Base-by-base conservation (phyloP, 2,797 vertebrate species). In the Tragopan temminckii region DNA sequence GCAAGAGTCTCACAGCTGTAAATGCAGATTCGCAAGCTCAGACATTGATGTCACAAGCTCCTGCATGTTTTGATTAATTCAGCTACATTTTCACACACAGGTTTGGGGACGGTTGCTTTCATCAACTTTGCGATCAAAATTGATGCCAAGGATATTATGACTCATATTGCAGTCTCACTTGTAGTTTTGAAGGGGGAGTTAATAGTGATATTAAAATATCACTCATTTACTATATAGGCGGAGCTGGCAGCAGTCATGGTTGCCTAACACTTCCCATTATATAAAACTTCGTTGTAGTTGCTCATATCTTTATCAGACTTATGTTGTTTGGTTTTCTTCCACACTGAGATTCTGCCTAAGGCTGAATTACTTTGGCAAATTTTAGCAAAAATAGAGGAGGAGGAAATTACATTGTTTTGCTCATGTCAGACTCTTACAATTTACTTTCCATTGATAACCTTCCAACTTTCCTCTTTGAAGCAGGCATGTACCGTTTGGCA, bases 381-480 rank as follows among this genome's bases (percentile, higher is more conserved):
- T 95, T 92, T 63, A 94, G 86, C 66, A 69, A 92, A 96, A 96
- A 94, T 90, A 94, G 53, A 95, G 89, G 36, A 46, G 46, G 76
- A 93, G 93, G 92, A 96, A 94, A 95, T 95, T 35, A 92, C 81
- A n/a, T 94, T 96, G 96, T 95, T 95, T 92, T 93, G 82, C 91
- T 89, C 82, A 31, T 95, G 94, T 94, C 69, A 85, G 83, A 88
- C 72, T 83, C 87, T 88, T 87, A 92, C 43, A 36, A 72, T 93
- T 87, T 74, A 68, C 92, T 96, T 94, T 64, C 93, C 78, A 74
- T 76, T 95, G 95, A 95, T 94, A 95, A 92, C 66, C 36, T 85
- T 95, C 93, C 92, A 89, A 71, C 89, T 89, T 90, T 75, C 86
- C 67, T 77, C 94, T 96, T 94, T 92, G 93, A 95, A 85, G 90